phyloP scores from a whole-genome alignment of 2,113 vertebrate species.

The Tauraco erythrolophus region DNA sequence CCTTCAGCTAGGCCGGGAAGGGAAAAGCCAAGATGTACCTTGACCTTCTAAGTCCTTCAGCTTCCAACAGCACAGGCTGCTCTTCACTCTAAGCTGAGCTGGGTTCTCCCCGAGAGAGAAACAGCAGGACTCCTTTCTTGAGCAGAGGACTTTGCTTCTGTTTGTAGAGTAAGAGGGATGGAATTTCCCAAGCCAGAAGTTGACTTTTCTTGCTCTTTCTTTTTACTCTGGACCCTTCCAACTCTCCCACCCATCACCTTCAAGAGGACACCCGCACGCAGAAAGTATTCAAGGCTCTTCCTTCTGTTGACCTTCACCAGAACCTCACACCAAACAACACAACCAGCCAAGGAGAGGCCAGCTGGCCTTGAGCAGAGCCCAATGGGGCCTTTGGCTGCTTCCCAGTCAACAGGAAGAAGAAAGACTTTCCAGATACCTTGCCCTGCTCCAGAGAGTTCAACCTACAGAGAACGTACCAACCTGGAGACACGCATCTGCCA shows the following conservation, averaged over 20 bases:
- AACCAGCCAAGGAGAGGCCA: not conserved
- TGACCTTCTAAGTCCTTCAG: not conserved
- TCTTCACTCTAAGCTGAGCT: not conserved
- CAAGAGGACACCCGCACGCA: rapidly evolving
- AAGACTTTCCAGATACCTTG: not conserved
- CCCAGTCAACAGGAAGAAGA: not conserved
- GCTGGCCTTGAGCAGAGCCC: not conserved
- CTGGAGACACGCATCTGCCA: not conserved
- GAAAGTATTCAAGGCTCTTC: not conserved
- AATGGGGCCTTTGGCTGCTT: not conserved
- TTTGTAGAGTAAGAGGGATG: not conserved
- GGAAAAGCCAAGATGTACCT: not conserved
- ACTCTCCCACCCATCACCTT: not conserved
- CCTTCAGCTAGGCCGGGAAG: not conserved
- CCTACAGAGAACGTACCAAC: rapidly evolving
- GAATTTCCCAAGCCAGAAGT: not conserved
- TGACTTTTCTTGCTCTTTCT: not conserved
- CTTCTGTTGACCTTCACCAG: not conserved
- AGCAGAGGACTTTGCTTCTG: not conserved
- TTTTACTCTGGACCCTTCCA: not conserved
- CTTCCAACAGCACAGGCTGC: not conserved
- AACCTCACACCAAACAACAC: not conserved
- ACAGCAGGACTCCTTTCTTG: not conserved
- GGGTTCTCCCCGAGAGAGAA: not conserved
- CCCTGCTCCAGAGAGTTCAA: not conserved